Conservation (phyloP, 2,797 vertebrate species). For the Ctenopoma kingsleyae region DNA sequence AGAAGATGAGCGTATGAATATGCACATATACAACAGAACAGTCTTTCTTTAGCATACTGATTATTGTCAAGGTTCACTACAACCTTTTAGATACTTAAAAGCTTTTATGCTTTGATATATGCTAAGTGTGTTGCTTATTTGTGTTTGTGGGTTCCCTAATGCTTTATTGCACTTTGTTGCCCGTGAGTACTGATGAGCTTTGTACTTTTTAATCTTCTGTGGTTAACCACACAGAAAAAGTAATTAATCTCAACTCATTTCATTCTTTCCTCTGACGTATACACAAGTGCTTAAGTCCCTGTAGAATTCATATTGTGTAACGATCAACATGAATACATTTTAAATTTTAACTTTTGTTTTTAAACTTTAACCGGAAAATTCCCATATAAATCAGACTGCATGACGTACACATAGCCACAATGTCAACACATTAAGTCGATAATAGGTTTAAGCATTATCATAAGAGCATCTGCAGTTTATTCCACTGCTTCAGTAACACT, state of each 20-base stretch:
- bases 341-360: no score
- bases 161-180: constrained; percentile 4
- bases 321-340: no score
- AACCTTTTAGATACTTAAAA: no score
- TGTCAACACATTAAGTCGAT: no score
- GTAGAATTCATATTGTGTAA: neutral
- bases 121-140: neutral
- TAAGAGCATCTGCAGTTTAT: neutral
- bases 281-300: neutral
- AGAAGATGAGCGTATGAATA: no score
- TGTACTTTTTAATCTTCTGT: neutral
- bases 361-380: no score
- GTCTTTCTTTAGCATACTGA: no score
- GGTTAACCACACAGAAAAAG: neutral
- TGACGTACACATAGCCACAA: no score
- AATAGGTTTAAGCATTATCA: no score
- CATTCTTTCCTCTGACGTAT: neutral
- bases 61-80: no score
- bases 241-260: neutral
- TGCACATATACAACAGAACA: no score
- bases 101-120: neutral
- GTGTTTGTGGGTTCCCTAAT: constrained; percentile 15
- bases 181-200: constrained; percentile 8
- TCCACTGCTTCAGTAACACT: neutral
- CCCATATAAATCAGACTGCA: no score